Evolutionary conservation across 2,113 vertebrate genomes (phyloP).

Genomic region (Macheiramphus alcinus): DNA sequence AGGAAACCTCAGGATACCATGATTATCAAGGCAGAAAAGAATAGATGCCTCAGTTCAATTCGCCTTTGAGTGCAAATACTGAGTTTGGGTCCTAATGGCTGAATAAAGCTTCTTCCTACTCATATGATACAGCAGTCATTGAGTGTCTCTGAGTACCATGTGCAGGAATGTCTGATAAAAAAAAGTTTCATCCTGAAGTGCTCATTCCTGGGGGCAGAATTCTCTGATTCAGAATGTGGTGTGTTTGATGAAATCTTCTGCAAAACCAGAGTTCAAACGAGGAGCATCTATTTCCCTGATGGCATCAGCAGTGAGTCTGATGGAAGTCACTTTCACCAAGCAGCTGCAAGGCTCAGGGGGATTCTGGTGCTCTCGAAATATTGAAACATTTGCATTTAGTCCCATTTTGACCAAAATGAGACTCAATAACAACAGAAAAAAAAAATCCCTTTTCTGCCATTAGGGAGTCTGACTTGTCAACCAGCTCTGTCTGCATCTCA

Average conservation of each 20-base stretch:
- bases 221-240: neutral
- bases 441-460: neutral
- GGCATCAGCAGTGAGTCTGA: neutral
- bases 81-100: neutral
- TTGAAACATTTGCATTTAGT: neutral
- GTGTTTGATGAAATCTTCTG: conserved; percentile 21
- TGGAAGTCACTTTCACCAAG: neutral
- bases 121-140: neutral
- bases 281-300: neutral
- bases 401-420: neutral
- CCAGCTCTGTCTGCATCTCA: neutral
- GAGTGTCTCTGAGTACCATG: neutral
- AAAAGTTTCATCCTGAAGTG: neutral
- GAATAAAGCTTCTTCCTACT: neutral
- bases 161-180: neutral
- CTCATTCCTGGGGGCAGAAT: neutral
- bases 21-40: neutral
- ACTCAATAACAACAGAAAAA: neutral
- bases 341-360: neutral
- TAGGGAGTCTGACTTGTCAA: neutral
- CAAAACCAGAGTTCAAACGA: conserved; percentile 29
- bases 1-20: neutral
- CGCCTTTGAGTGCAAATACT: neutral
- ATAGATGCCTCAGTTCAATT: neutral
- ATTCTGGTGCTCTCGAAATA: neutral